phyloP scores from a whole-genome alignment of 1,140 invertebrate species.

The Cotesia chilonis region DNA sequence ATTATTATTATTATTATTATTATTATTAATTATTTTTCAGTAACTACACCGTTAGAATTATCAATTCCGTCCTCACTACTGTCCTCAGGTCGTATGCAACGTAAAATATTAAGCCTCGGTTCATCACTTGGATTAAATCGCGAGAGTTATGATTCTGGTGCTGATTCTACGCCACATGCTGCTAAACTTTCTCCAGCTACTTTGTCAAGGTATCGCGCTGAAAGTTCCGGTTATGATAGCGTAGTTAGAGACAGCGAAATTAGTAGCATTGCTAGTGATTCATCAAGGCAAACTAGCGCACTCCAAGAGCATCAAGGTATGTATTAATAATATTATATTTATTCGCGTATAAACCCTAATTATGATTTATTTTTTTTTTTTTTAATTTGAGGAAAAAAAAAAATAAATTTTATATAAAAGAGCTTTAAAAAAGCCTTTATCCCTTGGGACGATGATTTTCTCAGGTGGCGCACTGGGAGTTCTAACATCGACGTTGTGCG shows the following conservation, averaged over 20 bases:
- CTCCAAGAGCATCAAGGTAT: slow-evolving; percentile 69
- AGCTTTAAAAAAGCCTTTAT: slow-evolving; percentile 46
- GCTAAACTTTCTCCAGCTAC: slow-evolving; percentile 79
- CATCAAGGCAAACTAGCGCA: slow-evolving; percentile 72
- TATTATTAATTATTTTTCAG: slow-evolving; percentile 40
- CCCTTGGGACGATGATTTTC: slow-evolving; percentile 56
- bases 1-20: not conserved
- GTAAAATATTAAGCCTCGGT: slow-evolving; percentile 69
- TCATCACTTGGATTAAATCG: slow-evolving; percentile 67
- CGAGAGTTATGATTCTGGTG: slow-evolving; percentile 82
- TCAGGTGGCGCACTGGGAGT: slow-evolving; percentile 64
- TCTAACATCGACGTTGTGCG: slow-evolving; percentile 66
- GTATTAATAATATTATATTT: slow-evolving; percentile 42
- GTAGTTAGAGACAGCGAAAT: slow-evolving; percentile 86
- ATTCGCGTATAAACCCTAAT: not conserved
- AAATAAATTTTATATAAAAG: too few relatives aligned
- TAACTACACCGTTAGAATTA: slow-evolving; percentile 56
- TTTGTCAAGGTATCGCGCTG: slow-evolving; percentile 74
- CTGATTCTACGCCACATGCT: slow-evolving; percentile 80
- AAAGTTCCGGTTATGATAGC: slow-evolving; percentile 88
- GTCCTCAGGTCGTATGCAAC: slow-evolving; percentile 66
- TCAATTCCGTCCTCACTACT: slow-evolving; percentile 67
- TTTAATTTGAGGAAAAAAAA: slow-evolving; percentile 5
- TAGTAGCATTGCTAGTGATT: slow-evolving; percentile 83
- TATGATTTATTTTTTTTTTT: not conserved